A percentile compares a stretch with the other conserved stretches of the same genome.
Evolutionary conservation across 2,113 vertebrate species (phyloP).

Genomic region (Percina caprodes): DNA sequence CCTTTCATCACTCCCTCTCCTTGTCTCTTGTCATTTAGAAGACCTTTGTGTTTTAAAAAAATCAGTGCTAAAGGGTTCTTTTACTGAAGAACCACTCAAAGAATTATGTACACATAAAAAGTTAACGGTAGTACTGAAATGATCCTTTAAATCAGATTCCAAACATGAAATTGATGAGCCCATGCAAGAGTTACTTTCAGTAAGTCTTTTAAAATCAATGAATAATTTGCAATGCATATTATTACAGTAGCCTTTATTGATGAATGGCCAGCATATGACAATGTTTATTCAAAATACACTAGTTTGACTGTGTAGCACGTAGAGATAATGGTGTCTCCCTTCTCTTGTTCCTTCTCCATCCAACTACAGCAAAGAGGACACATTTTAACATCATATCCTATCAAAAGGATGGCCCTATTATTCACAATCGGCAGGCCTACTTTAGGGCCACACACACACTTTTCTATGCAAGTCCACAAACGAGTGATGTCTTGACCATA

Average conservation of each 20-base stretch:
- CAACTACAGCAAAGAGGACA: not conserved
- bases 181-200: not conserved
- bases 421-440: not conserved
- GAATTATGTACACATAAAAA: not conserved
- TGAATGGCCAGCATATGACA: not conserved
- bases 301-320: not conserved
- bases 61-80: not conserved
- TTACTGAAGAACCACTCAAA: not conserved
- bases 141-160: not conserved
- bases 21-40: conserved; percentile 11
- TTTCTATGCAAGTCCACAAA: no score
- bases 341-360: not conserved
- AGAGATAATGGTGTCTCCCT: not conserved
- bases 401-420: not conserved
- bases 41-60: not conserved
- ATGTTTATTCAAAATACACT: not conserved
- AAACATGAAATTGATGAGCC: not conserved
- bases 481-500: no score
- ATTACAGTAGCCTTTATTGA: not conserved
- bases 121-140: not conserved
- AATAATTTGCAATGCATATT: not conserved
- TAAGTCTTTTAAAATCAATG: not conserved
- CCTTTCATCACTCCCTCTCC: no score
- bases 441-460: no score
- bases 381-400: not conserved